A percentile compares a stretch with the other conserved stretches of the same genome.
These are phyloP conservation scores for Phytoseiulus persimilis DNA, from an alignment of 2,888 invertebrate species.

Conservation along the genomic window DNA sequence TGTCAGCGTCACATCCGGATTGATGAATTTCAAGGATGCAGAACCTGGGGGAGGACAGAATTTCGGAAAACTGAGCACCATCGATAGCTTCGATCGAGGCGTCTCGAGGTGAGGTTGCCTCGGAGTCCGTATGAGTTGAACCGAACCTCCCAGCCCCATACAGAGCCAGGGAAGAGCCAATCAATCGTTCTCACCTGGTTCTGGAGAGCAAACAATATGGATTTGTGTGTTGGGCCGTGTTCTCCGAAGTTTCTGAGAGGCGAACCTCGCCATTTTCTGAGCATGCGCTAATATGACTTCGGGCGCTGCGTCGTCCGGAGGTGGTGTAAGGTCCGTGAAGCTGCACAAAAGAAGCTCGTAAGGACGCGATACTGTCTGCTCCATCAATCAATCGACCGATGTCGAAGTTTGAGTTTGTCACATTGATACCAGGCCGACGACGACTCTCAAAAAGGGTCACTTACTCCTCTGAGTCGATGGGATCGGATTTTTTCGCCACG, in stretches of 20 bases:
- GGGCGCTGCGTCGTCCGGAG: slow-evolving; percentile 65
- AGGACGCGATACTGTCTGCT: too few species aligned
- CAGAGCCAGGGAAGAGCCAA: too few species aligned
- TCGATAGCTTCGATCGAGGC: too few species aligned
- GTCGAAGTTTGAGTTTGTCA: too few species aligned
- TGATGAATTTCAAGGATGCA: slow-evolving; percentile 75
- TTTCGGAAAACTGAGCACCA: background rate
- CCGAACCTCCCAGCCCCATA: too few species aligned
- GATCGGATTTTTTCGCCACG: background rate
- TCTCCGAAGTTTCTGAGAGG: slow-evolving; percentile 59
- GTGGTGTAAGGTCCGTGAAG: slow-evolving; percentile 51
- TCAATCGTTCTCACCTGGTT: background rate
- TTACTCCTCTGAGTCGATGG: background rate
- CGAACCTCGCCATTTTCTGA: slow-evolving; percentile 62
- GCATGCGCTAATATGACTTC: slow-evolving; percentile 70
- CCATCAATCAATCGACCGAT: too few species aligned
- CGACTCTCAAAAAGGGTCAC: background rate
- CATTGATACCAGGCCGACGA: too few species aligned
- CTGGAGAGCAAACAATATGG: background rate
- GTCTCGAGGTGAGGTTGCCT: too few species aligned
- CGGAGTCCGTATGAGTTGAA: slow-evolving; percentile 29
- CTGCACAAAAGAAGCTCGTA: slow-evolving; percentile 54
- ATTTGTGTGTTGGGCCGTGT: slow-evolving; percentile 54
- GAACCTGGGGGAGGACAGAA: slow-evolving; percentile 69
- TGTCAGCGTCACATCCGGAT: slow-evolving; percentile 56